Base-by-base conservation (phyloP, 2,113 vertebrate species). In the Crotalus horridus region DNA sequence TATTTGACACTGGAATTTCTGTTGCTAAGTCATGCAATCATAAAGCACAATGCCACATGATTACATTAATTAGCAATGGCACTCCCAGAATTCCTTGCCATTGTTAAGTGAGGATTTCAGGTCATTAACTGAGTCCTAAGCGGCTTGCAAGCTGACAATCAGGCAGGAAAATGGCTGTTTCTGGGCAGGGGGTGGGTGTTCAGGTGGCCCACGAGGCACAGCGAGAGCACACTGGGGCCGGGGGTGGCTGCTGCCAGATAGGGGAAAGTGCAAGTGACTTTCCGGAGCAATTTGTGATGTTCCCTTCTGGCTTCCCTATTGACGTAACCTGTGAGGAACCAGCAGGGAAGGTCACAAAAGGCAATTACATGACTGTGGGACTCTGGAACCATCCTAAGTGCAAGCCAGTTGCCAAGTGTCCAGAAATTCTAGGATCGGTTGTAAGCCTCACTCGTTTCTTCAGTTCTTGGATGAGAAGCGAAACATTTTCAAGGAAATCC, bases 201-300 rank as follows among this genome's bases (percentile, higher is more conserved):
- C 69, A 39, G 69, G 15, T 39, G 33, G 15, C 33, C 69, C 15
- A 39, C 3, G 33, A 81, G 69, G 69, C 33, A 39, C 6, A 17
- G 33, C 0, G 1, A 20, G 6, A 81, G 33, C 6, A 39, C 0
- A 17, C 2, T 39, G 69, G 69, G 69, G 33, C 33, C 2, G 2
- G 2, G 5, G 13, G 7, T 39, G 69, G 33, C 69, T 81, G 13
- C 13, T 74, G 13, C 13, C 6, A 33, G 5, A 4, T 33, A 6
- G 6, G n/a, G n/a, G 15, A 74, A n/a, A 39, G 6, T 20, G 15
- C 2, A 2, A 81, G n/a, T 1, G 0, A 39, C n/a, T 33, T 39
- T 17, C n/a, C 15, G 6, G n/a, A 81, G 2, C 0, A 15, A 81
- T 15, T 81, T 33, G 13, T 33, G 15, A 0, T n/a, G 12, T 74